Evolutionary conservation across 2,888 invertebrate species (phyloP).

Genomic region (Drosophila imparisetae): DNA sequence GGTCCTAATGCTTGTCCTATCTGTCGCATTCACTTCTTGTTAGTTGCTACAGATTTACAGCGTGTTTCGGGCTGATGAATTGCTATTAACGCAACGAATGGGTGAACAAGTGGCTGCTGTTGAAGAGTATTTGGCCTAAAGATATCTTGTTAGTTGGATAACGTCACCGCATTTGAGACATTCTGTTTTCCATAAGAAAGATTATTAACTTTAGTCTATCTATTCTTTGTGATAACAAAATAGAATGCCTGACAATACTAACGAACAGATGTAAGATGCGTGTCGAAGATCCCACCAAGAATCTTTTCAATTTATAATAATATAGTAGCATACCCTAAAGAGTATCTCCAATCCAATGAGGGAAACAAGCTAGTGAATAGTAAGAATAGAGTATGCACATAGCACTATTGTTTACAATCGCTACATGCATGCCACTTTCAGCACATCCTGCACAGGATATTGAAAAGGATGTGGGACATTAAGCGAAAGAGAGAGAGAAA

Average conservation of each 20-base stretch:
- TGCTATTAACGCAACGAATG: slow-evolving; percentile 38
- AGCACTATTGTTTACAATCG: background rate
- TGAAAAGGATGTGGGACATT: slow-evolving; percentile 11
- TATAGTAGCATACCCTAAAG: background rate
- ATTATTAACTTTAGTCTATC: background rate
- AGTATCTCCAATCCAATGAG: background rate
- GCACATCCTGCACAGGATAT: slow-evolving; percentile 29
- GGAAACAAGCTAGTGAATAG: background rate
- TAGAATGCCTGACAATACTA: background rate
- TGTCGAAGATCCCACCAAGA: background rate
- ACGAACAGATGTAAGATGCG: background rate
- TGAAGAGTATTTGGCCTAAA: background rate
- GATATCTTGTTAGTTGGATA: slow-evolving; percentile 2
- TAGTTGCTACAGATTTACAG: slow-evolving; percentile 51
- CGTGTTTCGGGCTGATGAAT: slow-evolving; percentile 61
- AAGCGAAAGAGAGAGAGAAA: background rate
- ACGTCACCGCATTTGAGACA: background rate
- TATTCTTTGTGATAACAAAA: background rate
- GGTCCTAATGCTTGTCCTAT: slow-evolving; percentile 8
- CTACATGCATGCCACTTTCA: slow-evolving; percentile 16
- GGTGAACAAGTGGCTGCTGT: background rate
- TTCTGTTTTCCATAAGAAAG: background rate
- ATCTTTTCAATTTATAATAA: background rate
- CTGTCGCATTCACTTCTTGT: slow-evolving; percentile 28
- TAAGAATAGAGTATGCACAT: slow-evolving; percentile 2